These are phyloP conservation scores for Vanessa atalanta DNA, from an alignment of 1,140 invertebrate genomes.

Conservation along the genomic window DNA sequence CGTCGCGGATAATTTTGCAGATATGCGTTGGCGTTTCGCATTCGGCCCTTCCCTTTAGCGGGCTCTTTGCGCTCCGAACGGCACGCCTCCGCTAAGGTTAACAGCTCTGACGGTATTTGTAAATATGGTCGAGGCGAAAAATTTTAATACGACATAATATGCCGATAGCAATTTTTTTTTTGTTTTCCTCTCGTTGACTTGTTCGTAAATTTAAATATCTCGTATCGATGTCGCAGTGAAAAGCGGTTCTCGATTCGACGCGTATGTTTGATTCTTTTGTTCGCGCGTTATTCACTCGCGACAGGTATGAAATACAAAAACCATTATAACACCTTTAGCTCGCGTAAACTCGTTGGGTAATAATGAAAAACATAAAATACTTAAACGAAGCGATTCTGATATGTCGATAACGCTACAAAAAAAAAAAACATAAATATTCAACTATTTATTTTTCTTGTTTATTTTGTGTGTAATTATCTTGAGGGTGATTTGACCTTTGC, in stretches of 20 bases:
- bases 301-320: conserved; percentile 69
- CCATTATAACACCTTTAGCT: conserved; percentile 59
- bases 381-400: conserved; percentile 27
- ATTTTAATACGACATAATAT: conserved; percentile 8
- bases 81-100: conserved; percentile 53
- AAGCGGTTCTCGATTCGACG: conserved; percentile 67
- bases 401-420: conserved; percentile 14
- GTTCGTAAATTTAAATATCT: conserved; percentile 36
- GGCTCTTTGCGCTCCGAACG: neutral
- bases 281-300: conserved; percentile 62
- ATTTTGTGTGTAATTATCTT: conserved; percentile 3
- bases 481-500: conserved; percentile 4
- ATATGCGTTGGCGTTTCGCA: conserved; percentile 53
- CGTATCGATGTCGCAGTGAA: conserved; percentile 62
- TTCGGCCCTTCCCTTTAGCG: conserved; percentile 46
- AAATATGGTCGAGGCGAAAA: conserved; percentile 55
- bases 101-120: conserved; percentile 68
- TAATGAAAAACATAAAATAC: conserved; percentile 41
- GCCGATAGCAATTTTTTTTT: conserved; percentile 9
- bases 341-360: conserved; percentile 54
- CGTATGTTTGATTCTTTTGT: conserved; percentile 75
- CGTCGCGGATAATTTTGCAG: conserved; percentile 41
- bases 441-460: conserved; percentile 13
- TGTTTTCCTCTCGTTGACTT: conserved; percentile 35
- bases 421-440: conserved; percentile 11